These are phyloP conservation scores for Tinea trinotella DNA, from an alignment of 2,888 invertebrate genomes.

Conservation along the genomic window DNA sequence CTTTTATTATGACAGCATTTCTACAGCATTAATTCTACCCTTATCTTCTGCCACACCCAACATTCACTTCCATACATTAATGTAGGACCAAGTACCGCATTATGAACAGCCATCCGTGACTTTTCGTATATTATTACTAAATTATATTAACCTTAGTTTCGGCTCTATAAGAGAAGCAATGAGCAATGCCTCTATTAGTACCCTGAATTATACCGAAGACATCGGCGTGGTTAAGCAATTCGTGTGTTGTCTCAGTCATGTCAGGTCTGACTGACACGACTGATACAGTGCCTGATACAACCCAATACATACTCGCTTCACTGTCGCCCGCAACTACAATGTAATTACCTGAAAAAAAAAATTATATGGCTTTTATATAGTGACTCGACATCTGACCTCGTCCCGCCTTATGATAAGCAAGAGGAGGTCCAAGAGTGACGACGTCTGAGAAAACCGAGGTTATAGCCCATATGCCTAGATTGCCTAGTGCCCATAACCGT, in stretches of 20 bases:
- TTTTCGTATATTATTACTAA: too few relatives aligned
- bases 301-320: conserved; percentile 70
- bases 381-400: too few relatives aligned
- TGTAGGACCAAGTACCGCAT: too few relatives aligned
- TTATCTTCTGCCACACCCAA: too few relatives aligned
- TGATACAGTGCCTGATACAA: conserved; percentile 57
- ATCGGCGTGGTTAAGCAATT: conserved; percentile 53
- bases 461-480: too few relatives aligned
- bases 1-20: too few relatives aligned
- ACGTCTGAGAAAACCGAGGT: neutral
- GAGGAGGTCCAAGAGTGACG: too few relatives aligned
- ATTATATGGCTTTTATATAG: neutral
- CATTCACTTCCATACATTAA: too few relatives aligned
- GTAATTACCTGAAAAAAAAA: conserved; percentile 49
- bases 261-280: conserved; percentile 57
- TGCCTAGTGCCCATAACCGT: too few relatives aligned
- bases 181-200: conserved; percentile 52
- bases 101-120: too few relatives aligned
- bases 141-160: conserved; percentile 47
- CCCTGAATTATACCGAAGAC: conserved; percentile 69
- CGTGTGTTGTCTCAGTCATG: conserved; percentile 60
- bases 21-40: too few relatives aligned
- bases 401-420: too few relatives aligned
- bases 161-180: conserved; percentile 69
- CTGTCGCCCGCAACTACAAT: conserved; percentile 68